These are phyloP conservation scores for Strigamia maritima DNA, from an alignment of 2,888 invertebrate genomes.

Conservation along the genomic window DNA sequence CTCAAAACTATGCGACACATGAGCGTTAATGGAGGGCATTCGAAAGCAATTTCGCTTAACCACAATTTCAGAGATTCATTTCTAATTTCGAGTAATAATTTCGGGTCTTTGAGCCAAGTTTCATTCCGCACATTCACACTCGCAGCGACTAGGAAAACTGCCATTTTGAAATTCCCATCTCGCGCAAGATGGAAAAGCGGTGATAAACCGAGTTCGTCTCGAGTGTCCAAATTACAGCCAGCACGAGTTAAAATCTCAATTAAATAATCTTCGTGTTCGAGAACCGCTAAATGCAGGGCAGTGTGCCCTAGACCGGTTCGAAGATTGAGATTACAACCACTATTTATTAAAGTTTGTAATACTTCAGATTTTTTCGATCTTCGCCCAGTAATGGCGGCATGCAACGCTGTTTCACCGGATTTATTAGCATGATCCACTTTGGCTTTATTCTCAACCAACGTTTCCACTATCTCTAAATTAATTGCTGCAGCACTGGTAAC, in stretches of 20 bases:
- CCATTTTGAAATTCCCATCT: slow-evolving; percentile 45
- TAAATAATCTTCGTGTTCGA: slow-evolving; percentile 43
- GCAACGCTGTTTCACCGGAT: slow-evolving; percentile 43
- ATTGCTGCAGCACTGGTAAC: slow-evolving; percentile 40
- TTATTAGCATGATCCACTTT: slow-evolving; percentile 36
- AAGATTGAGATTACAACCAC: slow-evolving; percentile 44
- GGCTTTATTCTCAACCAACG: slow-evolving; percentile 43
- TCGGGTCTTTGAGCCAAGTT: slow-evolving; percentile 28
- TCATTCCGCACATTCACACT: slow-evolving; percentile 44
- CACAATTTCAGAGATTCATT: not conserved
- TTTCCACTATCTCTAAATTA: slow-evolving; percentile 40
- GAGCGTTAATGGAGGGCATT: not conserved
- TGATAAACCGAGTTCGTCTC: slow-evolving; percentile 45
- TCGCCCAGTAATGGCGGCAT: slow-evolving; percentile 42
- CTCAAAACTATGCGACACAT: slow-evolving; percentile 1
- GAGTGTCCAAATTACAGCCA: slow-evolving; percentile 45
- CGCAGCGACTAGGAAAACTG: slow-evolving; percentile 47
- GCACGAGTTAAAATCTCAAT: slow-evolving; percentile 43
- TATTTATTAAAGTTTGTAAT: slow-evolving; percentile 39
- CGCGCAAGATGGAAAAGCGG: slow-evolving; percentile 48
- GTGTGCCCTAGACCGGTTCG: slow-evolving; percentile 44
- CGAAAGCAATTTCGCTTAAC: not conserved
- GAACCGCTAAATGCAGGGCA: slow-evolving; percentile 46
- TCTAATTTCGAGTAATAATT: slow-evolving; percentile 24
- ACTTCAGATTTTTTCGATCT: not conserved